Conservation (phyloP, 2,113 vertebrate genomes). For the Colius striatus region DNA sequence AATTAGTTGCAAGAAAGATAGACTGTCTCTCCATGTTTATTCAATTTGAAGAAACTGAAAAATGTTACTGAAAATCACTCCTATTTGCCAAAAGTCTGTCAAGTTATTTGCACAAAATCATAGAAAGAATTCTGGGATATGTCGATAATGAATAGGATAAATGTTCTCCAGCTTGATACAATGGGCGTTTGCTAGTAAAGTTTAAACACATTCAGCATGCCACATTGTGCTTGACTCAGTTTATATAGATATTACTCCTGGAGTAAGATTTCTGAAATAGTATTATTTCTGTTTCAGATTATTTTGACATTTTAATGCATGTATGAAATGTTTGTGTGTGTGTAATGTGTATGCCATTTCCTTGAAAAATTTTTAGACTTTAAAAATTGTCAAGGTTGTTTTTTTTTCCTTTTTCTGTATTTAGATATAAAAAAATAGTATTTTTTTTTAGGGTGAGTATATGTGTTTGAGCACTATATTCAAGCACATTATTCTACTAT, state of each 20-base stretch:
- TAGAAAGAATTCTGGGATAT: conserved; percentile 35
- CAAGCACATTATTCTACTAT: neutral
- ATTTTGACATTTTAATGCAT: neutral
- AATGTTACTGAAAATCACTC: conserved; percentile 45
- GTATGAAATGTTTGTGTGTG: neutral
- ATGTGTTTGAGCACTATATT: neutral
- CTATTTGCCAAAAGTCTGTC: conserved; percentile 49
- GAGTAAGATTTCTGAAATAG: conserved; percentile 3
- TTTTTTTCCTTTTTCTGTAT: neutral
- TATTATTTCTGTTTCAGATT: neutral
- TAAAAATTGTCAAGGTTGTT: neutral
- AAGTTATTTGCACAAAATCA: conserved; percentile 49
- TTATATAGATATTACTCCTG: neutral
- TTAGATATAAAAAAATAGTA: neutral
- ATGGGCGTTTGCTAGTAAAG: conserved; percentile 21
- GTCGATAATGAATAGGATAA: conserved; percentile 52
- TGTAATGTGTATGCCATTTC: neutral
- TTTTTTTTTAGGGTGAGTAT: neutral
- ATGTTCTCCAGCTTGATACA: conserved; percentile 42
- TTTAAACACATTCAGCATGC: neutral
- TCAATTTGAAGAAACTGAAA: conserved; percentile 47
- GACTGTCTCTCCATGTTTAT: conserved; percentile 42
- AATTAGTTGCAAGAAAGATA: conserved; percentile 47
- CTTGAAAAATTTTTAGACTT: neutral
- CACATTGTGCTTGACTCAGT: neutral